Evolutionary conservation across 2,797 vertebrate genomes (phyloP).

Genomic region (Bradypodion ventrale): DNA sequence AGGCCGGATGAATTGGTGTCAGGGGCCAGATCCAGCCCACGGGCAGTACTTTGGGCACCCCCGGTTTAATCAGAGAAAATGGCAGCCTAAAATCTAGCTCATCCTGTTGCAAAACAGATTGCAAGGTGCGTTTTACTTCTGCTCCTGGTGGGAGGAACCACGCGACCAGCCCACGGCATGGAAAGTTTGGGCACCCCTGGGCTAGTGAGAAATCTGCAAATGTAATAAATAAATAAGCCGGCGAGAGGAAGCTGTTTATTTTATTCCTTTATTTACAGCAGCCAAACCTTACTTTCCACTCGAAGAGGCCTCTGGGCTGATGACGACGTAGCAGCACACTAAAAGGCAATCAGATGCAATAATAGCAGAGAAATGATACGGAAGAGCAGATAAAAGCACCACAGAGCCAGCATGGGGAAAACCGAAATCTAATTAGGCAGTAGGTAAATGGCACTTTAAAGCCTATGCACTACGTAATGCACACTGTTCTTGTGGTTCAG

Average conservation of each 20-base stretch:
- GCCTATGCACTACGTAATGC: not conserved
- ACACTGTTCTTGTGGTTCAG: not conserved
- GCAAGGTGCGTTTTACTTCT: too few species aligned
- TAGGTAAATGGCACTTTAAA: not conserved
- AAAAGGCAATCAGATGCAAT: not conserved
- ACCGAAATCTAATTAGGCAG: constrained; percentile 1
- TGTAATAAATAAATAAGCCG: not conserved
- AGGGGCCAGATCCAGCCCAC: too few species aligned
- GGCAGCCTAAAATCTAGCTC: too few species aligned
- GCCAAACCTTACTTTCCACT: not conserved
- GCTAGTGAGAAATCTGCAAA: not conserved
- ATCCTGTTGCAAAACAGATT: too few species aligned
- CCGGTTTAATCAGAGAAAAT: too few species aligned
- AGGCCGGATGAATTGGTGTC: too few species aligned
- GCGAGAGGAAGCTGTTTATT: not conserved
- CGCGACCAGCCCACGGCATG: too few species aligned
- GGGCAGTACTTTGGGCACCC: too few species aligned
- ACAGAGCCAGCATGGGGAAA: not conserved
- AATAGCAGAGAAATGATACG: not conserved
- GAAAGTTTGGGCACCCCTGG: too few species aligned
- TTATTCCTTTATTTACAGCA: not conserved
- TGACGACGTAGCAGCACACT: not conserved
- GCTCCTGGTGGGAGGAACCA: too few species aligned
- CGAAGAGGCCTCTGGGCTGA: not conserved
- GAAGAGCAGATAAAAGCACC: not conserved